Evolutionary conservation across 2,888 invertebrate species (phyloP), one percentile per base, ranked within the genome.

Genomic region (Acrocyrtus sp.): DNA sequence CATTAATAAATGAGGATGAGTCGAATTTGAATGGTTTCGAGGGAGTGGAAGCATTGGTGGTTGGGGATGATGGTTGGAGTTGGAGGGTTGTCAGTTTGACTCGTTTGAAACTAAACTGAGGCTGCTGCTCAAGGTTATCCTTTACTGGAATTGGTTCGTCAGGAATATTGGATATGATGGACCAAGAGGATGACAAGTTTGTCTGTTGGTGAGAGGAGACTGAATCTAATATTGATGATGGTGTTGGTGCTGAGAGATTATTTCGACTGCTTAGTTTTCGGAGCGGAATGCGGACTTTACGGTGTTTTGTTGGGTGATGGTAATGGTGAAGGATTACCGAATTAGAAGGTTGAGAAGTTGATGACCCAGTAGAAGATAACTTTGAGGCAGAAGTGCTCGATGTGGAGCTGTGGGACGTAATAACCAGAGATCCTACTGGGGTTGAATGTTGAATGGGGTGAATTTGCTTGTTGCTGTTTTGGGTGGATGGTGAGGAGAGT

Each of bases 231-330:
- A n/a, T n/a, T 27, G 57, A 22, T 57, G 43, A 6, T 60, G 19
- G 21, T 6, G 17, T 19, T 53, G 8, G 26, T 1, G 62, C 21
- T 53, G 12, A 54, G 54, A 57, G 48, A 6, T 56, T 56, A 0
- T 34, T 24, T 17, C 58, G n/a, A 5, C 54, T 50, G 6, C 67
- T 58, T 1, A 67, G 58, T 43, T 67, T 67, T 39, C 67, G 48
- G 1, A 67, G 29, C 1, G 67, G 67, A 5, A 67, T 67, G 21
- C 67, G 10, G 0, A 67, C 43, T 22, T 67, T 67, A 27, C 67
- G 47, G 27, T 63, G 51, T n/a, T 58, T 67, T 1, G 29, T 66
- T 29, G 26, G 53, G 1, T 5, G 19, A 4, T n/a, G n/a, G n/a
- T n/a, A n/a, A n/a, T n/a, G n/a, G n/a, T n/a, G n/a, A n/a, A n/a